Conservation (phyloP, 2,797 vertebrate species). For the Potorous gilbertii region DNA sequence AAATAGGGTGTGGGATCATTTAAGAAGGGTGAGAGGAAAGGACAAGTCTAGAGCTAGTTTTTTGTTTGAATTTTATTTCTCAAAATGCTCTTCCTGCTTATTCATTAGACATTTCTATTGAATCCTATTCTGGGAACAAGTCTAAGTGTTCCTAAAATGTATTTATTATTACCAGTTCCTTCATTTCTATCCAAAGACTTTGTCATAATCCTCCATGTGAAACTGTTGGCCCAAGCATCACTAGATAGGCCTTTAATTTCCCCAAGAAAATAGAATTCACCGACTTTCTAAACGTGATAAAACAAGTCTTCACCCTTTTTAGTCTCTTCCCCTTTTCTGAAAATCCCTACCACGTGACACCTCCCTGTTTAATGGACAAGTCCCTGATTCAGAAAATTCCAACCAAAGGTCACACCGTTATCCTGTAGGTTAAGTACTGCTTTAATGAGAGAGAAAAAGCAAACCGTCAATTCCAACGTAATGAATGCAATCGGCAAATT, state of each 20-base stretch:
- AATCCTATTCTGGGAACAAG: conserved; percentile 44
- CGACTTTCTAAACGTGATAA: neutral
- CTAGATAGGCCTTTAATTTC: neutral
- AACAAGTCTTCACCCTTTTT: neutral
- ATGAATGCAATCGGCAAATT: conserved; percentile 45
- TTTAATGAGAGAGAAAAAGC: conserved; percentile 50
- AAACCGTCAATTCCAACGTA: conserved; percentile 25
- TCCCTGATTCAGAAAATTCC: conserved; percentile 16
- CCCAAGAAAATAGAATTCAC: neutral
- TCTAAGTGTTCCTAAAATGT: conserved; percentile 18
- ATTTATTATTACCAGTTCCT: conserved; percentile 13
- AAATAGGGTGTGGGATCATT: neutral
- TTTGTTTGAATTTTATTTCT: neutral
- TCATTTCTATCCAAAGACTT: neutral
- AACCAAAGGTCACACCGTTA: neutral
- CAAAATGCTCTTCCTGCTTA: neutral
- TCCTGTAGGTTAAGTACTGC: neutral
- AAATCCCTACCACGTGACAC: neutral
- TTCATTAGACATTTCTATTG: conserved; percentile 25
- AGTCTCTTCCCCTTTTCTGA: neutral
- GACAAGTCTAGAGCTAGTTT: neutral
- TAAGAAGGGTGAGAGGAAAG: conserved; percentile 6
- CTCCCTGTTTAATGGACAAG: neutral
- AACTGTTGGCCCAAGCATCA: neutral
- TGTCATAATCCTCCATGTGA: neutral